Percentiles rank a stretch among this genome's conserved stretches.
phyloP scores from a whole-genome alignment of 2,888 invertebrate genomes.

The Spicauda simplicius region DNA sequence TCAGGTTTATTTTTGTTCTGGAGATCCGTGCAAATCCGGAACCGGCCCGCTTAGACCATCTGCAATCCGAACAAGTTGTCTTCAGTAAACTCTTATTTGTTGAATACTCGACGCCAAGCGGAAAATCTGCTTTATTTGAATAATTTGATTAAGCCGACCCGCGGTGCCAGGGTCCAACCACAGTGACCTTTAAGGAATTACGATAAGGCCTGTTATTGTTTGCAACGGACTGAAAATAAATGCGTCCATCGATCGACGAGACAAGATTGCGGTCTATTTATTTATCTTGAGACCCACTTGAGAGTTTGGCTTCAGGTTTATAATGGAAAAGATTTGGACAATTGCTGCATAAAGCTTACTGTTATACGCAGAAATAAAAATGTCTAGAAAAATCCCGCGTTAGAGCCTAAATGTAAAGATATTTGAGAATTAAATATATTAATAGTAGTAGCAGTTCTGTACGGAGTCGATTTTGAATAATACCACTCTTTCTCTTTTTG shows the following conservation, averaged over 20 bases:
- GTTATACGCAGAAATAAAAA: slow-evolving; percentile 8
- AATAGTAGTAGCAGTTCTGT: no score
- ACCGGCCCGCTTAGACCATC: slow-evolving; percentile 37
- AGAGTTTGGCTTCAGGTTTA: slow-evolving; percentile 11
- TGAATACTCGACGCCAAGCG: slow-evolving; percentile 66
- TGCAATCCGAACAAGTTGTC: slow-evolving; percentile 56
- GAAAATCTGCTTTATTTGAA: slow-evolving; percentile 72
- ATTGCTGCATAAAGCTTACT: slow-evolving; percentile 15
- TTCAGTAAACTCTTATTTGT: slow-evolving; percentile 56
- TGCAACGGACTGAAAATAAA: slow-evolving; percentile 37
- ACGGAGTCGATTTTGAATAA: no score
- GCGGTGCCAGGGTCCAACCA: slow-evolving; percentile 41
- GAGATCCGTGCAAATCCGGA: slow-evolving; percentile 35
- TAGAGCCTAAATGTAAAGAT: background rate
- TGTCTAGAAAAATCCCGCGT: background rate
- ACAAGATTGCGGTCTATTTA: slow-evolving; percentile 40
- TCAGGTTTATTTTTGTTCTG: slow-evolving; percentile 35
- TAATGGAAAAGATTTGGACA: slow-evolving; percentile 26
- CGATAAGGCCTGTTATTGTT: slow-evolving; percentile 39
- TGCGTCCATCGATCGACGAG: slow-evolving; percentile 39
- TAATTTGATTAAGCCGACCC: slow-evolving; percentile 74
- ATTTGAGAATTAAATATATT: no score
- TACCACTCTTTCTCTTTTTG: no score
- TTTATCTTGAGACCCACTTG: slow-evolving; percentile 34
- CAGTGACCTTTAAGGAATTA: slow-evolving; percentile 45